Evolutionary conservation across 30 jellyfish, hydroid and myxozoan species (phyloP), one percentile per base, ranked within the genome.

Genomic region (Aurelia aurita): DNA sequence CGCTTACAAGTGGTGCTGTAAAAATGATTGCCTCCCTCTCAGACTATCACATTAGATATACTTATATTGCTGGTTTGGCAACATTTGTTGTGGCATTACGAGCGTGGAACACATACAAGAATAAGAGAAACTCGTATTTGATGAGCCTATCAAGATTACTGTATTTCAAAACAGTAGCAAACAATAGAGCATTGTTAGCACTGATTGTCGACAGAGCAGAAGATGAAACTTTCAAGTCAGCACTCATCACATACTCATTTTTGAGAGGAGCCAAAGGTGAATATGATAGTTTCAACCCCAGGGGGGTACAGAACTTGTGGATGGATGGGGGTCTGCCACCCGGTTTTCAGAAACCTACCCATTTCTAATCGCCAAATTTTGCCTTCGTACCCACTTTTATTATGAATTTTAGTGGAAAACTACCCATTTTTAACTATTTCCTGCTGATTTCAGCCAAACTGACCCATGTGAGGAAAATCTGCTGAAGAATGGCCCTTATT

Each of bases 21-120:
- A 86, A 82, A 59, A 21, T 75, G 14, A 70, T 85, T 4, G 27
- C 97, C n/a, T 31, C 82, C 1, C 64, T 87, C 44, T 72, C 91
- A 6, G 95, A 86, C 23, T 74, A 79, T 61, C 84, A 87, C 31
- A 57, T 87, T 16, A 69, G 71, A 49, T 87, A 81, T 92, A 63
- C 86, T 34, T 81, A 62, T 32, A 85, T 87, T 19, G 95, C 87
- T 0, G 98, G 97, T 6, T 51, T 71, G 27, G 76, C 77, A 26
- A 73, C 96, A 16, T 96, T 75, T 49, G 28, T 92, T 66, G 61
- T 92, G 2, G 98, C 92, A 0, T 86, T 92, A 35, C 58, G 87
- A 53, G 90, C 97, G n/a, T 92, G 98, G 98, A 92, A 67, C 86
- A 91, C 95, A 20, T 92, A 92, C 85, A 86, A 80, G 62, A 92